phyloP scores from a whole-genome alignment of 2,888 invertebrate genomes.

The Caradrina kadenii region DNA sequence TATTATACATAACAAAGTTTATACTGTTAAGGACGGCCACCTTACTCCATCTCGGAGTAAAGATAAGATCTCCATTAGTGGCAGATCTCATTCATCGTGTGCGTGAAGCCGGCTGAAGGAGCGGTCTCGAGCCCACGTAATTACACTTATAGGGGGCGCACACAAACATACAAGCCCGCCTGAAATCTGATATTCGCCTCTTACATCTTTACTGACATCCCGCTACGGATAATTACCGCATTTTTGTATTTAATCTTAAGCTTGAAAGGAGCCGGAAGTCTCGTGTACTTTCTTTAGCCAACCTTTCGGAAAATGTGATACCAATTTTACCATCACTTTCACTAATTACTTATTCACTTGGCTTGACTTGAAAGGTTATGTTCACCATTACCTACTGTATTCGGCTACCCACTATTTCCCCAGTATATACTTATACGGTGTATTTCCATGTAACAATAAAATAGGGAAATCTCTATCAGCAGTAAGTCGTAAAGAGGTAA shows the following conservation, averaged over 20 bases:
- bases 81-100: conserved; percentile 86
- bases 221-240: conserved; percentile 60
- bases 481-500: conserved; percentile 67
- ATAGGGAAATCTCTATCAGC: conserved; percentile 65
- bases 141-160: conserved; percentile 79
- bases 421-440: conserved; percentile 43
- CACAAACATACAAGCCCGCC: conserved; percentile 69
- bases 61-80: conserved; percentile 89
- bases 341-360: conserved; percentile 54
- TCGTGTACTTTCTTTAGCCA: conserved; percentile 44
- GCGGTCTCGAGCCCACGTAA: conserved; percentile 75
- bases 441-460: conserved; percentile 62
- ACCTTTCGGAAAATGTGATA: conserved; percentile 49
- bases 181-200: conserved; percentile 75
- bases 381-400: conserved; percentile 15
- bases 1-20: conserved; percentile 85
- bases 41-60: conserved; percentile 82
- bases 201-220: conserved; percentile 67
- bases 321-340: conserved; percentile 44
- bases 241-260: conserved; percentile 63
- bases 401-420: conserved; percentile 27
- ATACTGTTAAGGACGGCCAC: conserved; percentile 83
- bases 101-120: conserved; percentile 77
- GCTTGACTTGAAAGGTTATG: conserved; percentile 42
- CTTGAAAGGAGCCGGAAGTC: conserved; percentile 50